Evolutionary conservation across 2,888 invertebrate species (phyloP).

Genomic region (Didymodactylos carnosus): DNA sequence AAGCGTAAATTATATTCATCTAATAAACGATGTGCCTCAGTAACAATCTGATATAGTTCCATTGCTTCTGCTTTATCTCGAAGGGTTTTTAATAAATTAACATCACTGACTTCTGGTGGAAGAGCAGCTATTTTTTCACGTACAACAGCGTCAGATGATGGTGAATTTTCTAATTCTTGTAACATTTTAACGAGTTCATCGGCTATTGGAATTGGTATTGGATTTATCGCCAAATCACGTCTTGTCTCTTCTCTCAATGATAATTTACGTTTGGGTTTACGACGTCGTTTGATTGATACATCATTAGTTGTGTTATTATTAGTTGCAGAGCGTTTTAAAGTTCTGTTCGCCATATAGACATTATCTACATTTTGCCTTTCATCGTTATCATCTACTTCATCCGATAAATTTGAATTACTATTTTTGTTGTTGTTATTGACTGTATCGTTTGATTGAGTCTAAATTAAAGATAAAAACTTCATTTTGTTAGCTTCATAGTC

Average conservation of each 20-base stretch:
- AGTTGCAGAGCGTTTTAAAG: neutral
- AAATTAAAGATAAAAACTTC: neutral
- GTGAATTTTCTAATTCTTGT: slow-evolving; percentile 71
- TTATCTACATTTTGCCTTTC: neutral
- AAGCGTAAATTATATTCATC: slow-evolving; percentile 72
- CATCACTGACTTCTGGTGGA: slow-evolving; percentile 80
- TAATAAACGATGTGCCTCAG: slow-evolving; percentile 63
- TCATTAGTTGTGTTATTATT: too few relatives aligned
- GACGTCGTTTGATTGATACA: neutral
- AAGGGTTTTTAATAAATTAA: slow-evolving; percentile 60
- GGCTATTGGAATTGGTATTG: slow-evolving; percentile 37
- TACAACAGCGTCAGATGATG: slow-evolving; percentile 71
- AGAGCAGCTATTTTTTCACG: slow-evolving; percentile 75
- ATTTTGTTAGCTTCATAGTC: neutral
- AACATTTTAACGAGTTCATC: slow-evolving; percentile 60
- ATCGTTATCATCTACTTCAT: neutral
- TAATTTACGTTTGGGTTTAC: slow-evolving; percentile 18
- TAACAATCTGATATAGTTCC: slow-evolving; percentile 55
- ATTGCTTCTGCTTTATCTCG: slow-evolving; percentile 57
- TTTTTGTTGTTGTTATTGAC: neutral
- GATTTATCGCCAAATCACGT: slow-evolving; percentile 21
- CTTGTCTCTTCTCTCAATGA: slow-evolving; percentile 28
- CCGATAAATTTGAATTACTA: too few relatives aligned
- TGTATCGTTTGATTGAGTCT: neutral
- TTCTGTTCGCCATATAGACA: neutral